Evolutionary conservation across 2,888 invertebrate genomes (phyloP).

Genomic region (Caenorhabditis angaria): DNA sequence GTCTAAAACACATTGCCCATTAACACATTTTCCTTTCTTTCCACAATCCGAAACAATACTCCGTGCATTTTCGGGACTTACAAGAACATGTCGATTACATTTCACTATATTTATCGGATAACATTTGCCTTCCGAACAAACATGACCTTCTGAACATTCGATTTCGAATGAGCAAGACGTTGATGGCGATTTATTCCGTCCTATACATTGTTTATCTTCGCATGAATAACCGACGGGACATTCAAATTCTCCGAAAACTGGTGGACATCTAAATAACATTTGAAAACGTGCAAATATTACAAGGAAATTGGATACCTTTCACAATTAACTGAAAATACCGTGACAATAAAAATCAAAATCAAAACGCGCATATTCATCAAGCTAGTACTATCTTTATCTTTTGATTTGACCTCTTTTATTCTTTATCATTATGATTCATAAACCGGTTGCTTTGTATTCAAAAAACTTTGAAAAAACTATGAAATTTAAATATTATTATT

Average conservation of each 20-base stretch:
- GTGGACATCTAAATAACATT: slow-evolving; percentile 52
- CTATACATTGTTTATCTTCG: slow-evolving; percentile 56
- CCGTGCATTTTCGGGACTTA: slow-evolving; percentile 58
- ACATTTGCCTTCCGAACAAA: slow-evolving; percentile 59
- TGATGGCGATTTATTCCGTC: slow-evolving; percentile 44
- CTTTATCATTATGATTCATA: no score
- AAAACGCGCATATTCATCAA: no score
- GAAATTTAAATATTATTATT: no score
- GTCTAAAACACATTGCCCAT: slow-evolving; percentile 62
- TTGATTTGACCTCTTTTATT: no score
- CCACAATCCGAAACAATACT: slow-evolving; percentile 65
- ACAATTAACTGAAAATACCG: background rate
- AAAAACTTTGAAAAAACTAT: no score
- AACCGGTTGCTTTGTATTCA: no score
- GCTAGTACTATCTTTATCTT: no score
- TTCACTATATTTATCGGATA: slow-evolving; percentile 57
- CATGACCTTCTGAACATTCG: slow-evolving; percentile 49
- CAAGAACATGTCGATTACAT: slow-evolving; percentile 60
- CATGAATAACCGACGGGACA: slow-evolving; percentile 61
- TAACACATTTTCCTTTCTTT: slow-evolving; percentile 61
- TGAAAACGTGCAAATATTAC: background rate
- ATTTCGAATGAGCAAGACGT: slow-evolving; percentile 56
- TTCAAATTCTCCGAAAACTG: slow-evolving; percentile 65
- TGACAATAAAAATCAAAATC: background rate
- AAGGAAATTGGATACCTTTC: background rate